Conservation (phyloP, 1,140 invertebrate species). For the Coelopa frigida region DNA sequence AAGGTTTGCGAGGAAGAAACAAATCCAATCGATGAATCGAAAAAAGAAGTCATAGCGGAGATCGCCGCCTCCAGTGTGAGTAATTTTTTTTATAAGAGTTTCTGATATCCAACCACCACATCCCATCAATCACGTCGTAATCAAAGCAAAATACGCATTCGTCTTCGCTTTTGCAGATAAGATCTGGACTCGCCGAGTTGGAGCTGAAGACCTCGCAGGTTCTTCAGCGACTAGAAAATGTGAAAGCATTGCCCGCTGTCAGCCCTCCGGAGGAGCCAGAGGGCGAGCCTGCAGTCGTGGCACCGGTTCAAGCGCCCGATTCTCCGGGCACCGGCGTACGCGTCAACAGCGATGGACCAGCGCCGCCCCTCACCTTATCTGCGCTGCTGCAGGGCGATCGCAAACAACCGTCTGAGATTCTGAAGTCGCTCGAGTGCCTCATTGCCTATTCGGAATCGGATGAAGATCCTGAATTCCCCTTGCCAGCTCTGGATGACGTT, state of each 20-base stretch:
- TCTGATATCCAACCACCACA: no score
- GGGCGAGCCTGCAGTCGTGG: constrained; percentile 3
- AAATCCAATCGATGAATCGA: no score
- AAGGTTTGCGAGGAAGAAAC: no score
- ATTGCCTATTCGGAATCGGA: constrained; percentile 41
- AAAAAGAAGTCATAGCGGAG: constrained; percentile 22
- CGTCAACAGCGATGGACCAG: neutral
- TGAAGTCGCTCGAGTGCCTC: constrained; percentile 34
- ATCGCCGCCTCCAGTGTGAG: constrained; percentile 27
- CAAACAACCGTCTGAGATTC: constrained; percentile 37
- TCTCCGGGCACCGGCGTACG: neutral
- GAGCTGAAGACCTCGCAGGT: constrained; percentile 39
- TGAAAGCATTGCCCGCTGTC: constrained; percentile 22
- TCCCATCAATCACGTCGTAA: no score
- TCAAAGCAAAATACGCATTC: no score
- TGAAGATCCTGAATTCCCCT: constrained; percentile 38
- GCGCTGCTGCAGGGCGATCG: constrained; percentile 27
- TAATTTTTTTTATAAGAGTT: constrained; percentile 7
- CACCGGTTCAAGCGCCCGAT: neutral
- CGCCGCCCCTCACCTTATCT: neutral
- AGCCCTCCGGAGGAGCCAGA: neutral
- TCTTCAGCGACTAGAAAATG: constrained; percentile 38
- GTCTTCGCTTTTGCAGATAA: constrained; percentile 24
- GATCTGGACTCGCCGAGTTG: constrained; percentile 39
- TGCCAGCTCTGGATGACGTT: constrained; percentile 41